phyloP scores from a whole-genome alignment of 1,140 invertebrate species.

The Macrosteles quadrilineatus region DNA sequence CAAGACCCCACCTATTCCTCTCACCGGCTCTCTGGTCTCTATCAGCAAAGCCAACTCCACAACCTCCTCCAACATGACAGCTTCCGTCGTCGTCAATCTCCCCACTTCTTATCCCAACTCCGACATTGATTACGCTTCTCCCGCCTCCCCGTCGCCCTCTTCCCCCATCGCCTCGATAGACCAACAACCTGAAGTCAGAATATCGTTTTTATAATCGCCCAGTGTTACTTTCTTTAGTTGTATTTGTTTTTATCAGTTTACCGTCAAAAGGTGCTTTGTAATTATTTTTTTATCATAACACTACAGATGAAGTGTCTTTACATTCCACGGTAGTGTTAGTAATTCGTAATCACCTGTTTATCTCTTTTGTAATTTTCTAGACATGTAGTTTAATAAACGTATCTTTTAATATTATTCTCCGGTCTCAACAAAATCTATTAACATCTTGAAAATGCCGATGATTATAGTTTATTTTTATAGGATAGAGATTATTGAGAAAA shows the following conservation, averaged over 20 bases:
- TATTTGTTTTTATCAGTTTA: background rate
- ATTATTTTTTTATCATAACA: constrained; percentile 10
- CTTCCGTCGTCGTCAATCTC: constrained; percentile 47
- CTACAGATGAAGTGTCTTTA: constrained; percentile 23
- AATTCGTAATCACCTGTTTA: background rate
- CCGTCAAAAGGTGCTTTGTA: constrained; percentile 14
- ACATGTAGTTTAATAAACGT: background rate
- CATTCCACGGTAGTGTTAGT: constrained; percentile 24
- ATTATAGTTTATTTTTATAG: too few species aligned
- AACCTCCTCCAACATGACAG: constrained; percentile 48
- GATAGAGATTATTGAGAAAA: too few species aligned
- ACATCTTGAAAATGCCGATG: too few species aligned
- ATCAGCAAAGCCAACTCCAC: constrained; percentile 47
- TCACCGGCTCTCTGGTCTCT: constrained; percentile 40
- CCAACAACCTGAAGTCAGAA: constrained; percentile 45
- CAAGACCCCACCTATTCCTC: constrained; percentile 3
- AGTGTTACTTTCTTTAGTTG: too few species aligned
- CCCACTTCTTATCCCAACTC: constrained; percentile 47
- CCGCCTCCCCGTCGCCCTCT: constrained; percentile 42
- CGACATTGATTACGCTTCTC: constrained; percentile 45
- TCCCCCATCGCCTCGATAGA: constrained; percentile 41
- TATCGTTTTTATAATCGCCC: constrained; percentile 45
- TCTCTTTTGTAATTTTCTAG: constrained; percentile 19
- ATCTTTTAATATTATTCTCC: too few species aligned
- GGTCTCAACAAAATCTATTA: too few species aligned